These are phyloP conservation scores for Poicephalus gulielmi DNA, from an alignment of 2,113 vertebrate genomes.

Conservation along the genomic window DNA sequence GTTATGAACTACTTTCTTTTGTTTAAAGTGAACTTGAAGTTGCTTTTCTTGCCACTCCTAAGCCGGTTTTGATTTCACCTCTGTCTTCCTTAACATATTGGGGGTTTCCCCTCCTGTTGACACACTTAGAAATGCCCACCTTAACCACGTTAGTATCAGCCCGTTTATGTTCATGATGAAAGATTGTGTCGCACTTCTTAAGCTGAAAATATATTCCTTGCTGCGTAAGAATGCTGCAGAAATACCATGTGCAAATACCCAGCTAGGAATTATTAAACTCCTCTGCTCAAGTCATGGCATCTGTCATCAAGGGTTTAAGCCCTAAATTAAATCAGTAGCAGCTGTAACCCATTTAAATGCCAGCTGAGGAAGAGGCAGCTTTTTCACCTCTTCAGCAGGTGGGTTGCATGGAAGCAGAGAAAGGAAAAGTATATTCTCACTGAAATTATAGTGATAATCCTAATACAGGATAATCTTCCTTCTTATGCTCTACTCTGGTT, in stretches of 20 bases:
- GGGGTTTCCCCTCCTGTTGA: neutral
- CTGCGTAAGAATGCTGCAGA: neutral
- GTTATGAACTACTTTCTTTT: neutral
- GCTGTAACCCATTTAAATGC: neutral
- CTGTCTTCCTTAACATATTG: neutral
- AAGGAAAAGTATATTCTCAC: neutral
- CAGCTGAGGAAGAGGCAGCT: neutral
- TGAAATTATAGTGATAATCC: neutral
- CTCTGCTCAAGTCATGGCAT: neutral
- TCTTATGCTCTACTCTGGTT: neutral
- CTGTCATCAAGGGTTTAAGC: neutral
- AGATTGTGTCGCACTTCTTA: neutral
- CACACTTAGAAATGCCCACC: neutral
- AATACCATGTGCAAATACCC: neutral
- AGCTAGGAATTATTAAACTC: neutral
- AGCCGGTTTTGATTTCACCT: neutral
- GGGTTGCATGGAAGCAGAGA: neutral
- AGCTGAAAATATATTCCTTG: neutral
- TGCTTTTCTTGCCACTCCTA: neutral
- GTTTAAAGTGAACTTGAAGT: neutral
- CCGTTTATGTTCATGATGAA: neutral
- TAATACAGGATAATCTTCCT: neutral
- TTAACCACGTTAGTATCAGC: neutral
- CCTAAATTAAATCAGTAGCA: constrained; percentile 17
- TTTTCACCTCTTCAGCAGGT: neutral